These are phyloP conservation scores for Plectrocnemia conspersa DNA, from an alignment of 1,140 invertebrate species.

Conservation along the genomic window DNA sequence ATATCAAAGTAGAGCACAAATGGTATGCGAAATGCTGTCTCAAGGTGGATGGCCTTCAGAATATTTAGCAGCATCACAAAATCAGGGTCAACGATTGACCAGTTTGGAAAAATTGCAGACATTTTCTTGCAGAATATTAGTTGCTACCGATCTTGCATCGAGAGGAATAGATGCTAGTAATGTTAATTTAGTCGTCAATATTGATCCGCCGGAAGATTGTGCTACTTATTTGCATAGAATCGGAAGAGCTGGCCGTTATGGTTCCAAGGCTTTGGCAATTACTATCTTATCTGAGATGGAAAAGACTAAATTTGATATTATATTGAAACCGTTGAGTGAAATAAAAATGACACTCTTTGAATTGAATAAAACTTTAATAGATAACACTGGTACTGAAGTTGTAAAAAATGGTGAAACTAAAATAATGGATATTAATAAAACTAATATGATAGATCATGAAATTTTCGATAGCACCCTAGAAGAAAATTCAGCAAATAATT, in stretches of 20 bases:
- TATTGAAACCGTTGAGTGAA: constrained; percentile 19
- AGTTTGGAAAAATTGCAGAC: constrained; percentile 72
- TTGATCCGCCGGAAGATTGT: constrained; percentile 77
- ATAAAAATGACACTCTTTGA: constrained; percentile 4
- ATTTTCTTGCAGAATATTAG: constrained; percentile 75
- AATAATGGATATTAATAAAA: not conserved
- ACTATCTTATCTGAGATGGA: constrained; percentile 61
- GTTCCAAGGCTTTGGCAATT: constrained; percentile 69
- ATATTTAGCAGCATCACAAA: constrained; percentile 70
- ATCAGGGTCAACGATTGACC: constrained; percentile 71
- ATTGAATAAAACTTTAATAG: not conserved
- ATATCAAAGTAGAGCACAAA: constrained; percentile 71
- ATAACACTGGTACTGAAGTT: not conserved
- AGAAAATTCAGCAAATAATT: not conserved
- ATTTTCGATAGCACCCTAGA: not conserved
- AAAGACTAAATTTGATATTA: constrained; percentile 48
- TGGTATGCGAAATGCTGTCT: constrained; percentile 65
- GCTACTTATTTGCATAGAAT: constrained; percentile 94
- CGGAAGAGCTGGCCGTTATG: constrained; percentile 89
- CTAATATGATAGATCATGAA: not conserved
- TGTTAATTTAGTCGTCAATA: constrained; percentile 90
- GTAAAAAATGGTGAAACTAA: not conserved
- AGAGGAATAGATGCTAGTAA: constrained; percentile 87
- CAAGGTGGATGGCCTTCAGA: constrained; percentile 65
- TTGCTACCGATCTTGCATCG: constrained; percentile 87